Conservation (phyloP, 1,140 invertebrate species). For the Saccostrea cuccullata region DNA sequence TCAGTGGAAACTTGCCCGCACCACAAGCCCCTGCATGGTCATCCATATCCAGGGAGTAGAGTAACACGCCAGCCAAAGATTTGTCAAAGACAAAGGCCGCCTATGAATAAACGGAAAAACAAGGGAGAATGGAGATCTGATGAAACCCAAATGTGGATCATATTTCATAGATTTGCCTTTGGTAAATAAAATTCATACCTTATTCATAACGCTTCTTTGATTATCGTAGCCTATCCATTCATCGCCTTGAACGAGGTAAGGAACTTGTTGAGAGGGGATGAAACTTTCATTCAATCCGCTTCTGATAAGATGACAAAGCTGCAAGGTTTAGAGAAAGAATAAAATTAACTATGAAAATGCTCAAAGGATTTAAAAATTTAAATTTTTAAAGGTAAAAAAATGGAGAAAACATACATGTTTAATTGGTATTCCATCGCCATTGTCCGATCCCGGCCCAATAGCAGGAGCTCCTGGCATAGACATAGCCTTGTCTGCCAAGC, state of each 20-base stretch:
- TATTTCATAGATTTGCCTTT: neutral
- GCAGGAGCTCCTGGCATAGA: slow-evolving; percentile 36
- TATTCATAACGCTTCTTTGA: slow-evolving; percentile 85
- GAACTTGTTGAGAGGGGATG: slow-evolving; percentile 75
- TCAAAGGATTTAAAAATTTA: too few relatives aligned
- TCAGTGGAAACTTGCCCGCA: slow-evolving; percentile 40
- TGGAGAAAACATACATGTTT: slow-evolving; percentile 25
- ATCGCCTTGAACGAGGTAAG: slow-evolving; percentile 87
- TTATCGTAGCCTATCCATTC: slow-evolving; percentile 96
- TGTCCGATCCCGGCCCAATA: slow-evolving; percentile 47
- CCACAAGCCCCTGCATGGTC: slow-evolving; percentile 49
- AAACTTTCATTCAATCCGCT: slow-evolving; percentile 41
- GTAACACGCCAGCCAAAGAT: slow-evolving; percentile 42
- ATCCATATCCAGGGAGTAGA: slow-evolving; percentile 52
- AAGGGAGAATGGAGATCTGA: neutral
- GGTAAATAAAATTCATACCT: slow-evolving; percentile 79
- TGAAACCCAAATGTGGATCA: neutral
- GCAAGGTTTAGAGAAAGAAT: neutral
- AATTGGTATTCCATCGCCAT: slow-evolving; percentile 50
- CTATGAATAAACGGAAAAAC: slow-evolving; percentile 24
- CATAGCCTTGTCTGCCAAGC: slow-evolving; percentile 33
- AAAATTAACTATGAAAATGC: too few relatives aligned
- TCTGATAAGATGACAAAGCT: slow-evolving; percentile 53
- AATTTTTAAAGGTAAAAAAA: neutral
- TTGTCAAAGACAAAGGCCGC: slow-evolving; percentile 49